Percentiles rank a stretch among this genome's conserved stretches.
Conservation (phyloP, 2,797 vertebrate species). For the Phoebastria nigripes region DNA sequence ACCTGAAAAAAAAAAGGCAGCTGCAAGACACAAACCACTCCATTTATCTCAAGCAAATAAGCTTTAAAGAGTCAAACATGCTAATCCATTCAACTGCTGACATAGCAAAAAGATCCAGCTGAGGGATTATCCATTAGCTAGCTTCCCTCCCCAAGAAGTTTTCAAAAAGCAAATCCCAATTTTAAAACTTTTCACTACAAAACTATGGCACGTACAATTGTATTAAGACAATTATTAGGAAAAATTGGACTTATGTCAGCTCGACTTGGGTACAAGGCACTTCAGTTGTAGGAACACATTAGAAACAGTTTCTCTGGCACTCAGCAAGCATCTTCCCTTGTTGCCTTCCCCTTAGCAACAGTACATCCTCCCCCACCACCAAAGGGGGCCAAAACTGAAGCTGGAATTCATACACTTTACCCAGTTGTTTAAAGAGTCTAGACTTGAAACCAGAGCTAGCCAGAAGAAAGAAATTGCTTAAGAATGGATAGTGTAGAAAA, state of each 20-base stretch:
- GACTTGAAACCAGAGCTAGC: background rate
- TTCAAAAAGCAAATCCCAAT: background rate
- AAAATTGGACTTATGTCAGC: background rate
- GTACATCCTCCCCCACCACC: background rate
- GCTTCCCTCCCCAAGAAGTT: background rate
- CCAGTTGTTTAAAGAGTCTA: background rate
- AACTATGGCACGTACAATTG: background rate
- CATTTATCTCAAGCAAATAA: background rate
- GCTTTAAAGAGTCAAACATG: background rate
- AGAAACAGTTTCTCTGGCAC: slow-evolving; percentile 14
- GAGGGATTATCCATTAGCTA: background rate
- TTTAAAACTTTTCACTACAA: background rate
- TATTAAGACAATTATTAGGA: background rate
- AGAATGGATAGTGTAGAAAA: background rate
- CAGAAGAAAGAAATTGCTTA: background rate
- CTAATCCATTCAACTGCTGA: background rate
- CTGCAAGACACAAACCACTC: background rate
- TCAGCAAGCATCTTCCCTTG: background rate
- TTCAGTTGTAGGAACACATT: background rate
- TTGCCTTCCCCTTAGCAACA: background rate
- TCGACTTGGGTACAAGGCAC: background rate
- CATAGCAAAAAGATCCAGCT: background rate
- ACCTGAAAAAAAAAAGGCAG: background rate
- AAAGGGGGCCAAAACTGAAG: background rate
- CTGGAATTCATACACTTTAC: background rate